phyloP scores from a whole-genome alignment of 2,888 invertebrate species.

The Cephalotes varians region DNA sequence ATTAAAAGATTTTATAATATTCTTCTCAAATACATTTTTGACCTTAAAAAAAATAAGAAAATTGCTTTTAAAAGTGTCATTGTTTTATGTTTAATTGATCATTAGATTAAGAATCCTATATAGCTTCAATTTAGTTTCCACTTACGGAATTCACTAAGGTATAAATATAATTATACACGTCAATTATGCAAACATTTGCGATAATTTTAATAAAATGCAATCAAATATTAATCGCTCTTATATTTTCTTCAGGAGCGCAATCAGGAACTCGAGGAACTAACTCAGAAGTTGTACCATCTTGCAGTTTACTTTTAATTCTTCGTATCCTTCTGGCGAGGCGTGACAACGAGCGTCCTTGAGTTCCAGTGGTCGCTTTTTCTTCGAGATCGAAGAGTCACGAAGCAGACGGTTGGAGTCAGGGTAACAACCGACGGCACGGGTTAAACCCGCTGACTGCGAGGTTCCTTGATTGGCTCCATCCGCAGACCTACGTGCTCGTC shows the following conservation, averaged over 20 bases:
- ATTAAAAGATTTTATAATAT: neutral
- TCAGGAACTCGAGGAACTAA: slow-evolving; percentile 8
- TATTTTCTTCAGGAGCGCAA: slow-evolving; percentile 7
- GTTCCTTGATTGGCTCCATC: slow-evolving; percentile 85
- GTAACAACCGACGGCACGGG: slow-evolving; percentile 81
- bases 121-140: neutral
- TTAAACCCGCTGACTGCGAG: slow-evolving; percentile 83
- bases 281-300: slow-evolving; percentile 18
- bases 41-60: neutral
- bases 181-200: neutral
- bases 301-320: slow-evolving; percentile 60
- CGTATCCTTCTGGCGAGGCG: slow-evolving; percentile 53
- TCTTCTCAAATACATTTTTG: neutral
- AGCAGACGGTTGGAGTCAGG: slow-evolving; percentile 74
- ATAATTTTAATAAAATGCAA: neutral
- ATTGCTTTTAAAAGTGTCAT: neutral
- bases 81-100: neutral
- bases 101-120: neutral
- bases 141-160: neutral
- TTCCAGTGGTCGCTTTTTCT: slow-evolving; percentile 54
- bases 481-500: slow-evolving; percentile 85
- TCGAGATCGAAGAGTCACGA: slow-evolving; percentile 75
- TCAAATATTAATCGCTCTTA: slow-evolving; percentile 11
- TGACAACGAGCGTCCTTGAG: slow-evolving; percentile 57
- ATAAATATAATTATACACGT: neutral